phyloP scores from a whole-genome alignment of 2,888 invertebrate species.

The Hypomecis atomaria region DNA sequence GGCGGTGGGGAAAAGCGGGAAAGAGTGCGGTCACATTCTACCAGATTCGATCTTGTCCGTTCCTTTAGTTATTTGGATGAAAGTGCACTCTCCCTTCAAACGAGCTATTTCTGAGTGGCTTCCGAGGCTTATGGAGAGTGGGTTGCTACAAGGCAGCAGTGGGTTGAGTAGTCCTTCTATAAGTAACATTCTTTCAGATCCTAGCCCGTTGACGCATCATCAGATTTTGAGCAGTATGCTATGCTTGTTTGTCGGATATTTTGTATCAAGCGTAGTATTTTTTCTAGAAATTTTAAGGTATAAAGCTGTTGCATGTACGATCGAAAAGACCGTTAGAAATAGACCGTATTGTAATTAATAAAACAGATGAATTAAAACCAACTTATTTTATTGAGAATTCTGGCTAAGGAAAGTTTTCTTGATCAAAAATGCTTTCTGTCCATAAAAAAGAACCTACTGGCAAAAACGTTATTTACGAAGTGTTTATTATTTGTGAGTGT shows the following conservation, averaged over 20 bases:
- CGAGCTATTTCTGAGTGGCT: constrained; percentile 59
- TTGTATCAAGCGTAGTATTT: constrained; percentile 55
- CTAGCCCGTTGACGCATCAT: constrained; percentile 59
- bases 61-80: constrained; percentile 70
- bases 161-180: constrained; percentile 47
- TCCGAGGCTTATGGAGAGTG: constrained; percentile 65
- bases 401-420: too few species aligned
- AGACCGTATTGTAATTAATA: constrained; percentile 26
- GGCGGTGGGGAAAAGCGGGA: constrained; percentile 59
- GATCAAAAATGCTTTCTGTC: too few species aligned
- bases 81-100: constrained; percentile 61
- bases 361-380: neutral
- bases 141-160: constrained; percentile 59
- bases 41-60: constrained; percentile 68
- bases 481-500: too few species aligned
- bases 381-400: too few species aligned
- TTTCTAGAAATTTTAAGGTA: constrained; percentile 56
- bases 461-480: too few species aligned
- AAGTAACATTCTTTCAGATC: constrained; percentile 51
- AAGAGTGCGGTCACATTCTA: constrained; percentile 66
- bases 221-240: constrained; percentile 65
- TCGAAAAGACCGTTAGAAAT: constrained; percentile 36
- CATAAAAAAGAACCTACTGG: too few species aligned
- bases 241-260: constrained; percentile 58
- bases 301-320: constrained; percentile 42